Base-by-base conservation (phyloP, 2,888 invertebrate species). In the Eudasyphora cyanicolor region DNA sequence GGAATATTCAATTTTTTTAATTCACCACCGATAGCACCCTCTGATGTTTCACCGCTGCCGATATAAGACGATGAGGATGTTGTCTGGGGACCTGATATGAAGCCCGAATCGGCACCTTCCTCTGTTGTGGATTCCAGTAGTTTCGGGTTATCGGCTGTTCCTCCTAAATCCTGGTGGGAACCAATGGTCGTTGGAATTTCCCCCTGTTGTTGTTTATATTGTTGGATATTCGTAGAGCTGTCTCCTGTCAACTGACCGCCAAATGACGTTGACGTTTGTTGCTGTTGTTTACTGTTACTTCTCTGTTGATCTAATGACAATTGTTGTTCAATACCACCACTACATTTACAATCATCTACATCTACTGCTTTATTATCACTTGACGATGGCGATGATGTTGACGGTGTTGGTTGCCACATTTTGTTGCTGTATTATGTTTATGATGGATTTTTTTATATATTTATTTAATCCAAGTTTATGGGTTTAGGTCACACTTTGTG, bases 11-110 rank as follows among this genome's bases (percentile, higher is more conserved):
- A 64, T 73, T 80, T 79, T 62, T 84, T 75, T 19, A 57, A 60
- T 27, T 51, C 79, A 60, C 49, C 45, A 75, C 77, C 60, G 49
- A 54, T 54, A 51, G 12, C 67, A 24, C 57, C 35, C 73, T 17
- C 62, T 35, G 85, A n/a, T n/a, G n/a, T 81, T 19, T 87, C 87
- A 29, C 76, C 62, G 19, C 78, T 74, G 19, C 76, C 64, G 17
- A 74, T 79, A 73, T 71, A 32, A 12, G 54, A 35, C 29, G 60
- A 51, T 38, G n/a, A n/a, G n/a, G 79, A 76, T 32, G 69, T 73
- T 75, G 92, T 88, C 87, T 92, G 92, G 79, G 92, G 92, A 60
- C 93, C 93, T 5, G 93, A 93, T 82, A 93, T 89, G 85, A 93
- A 93, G 76, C 93, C 93, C 78, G 93, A 93, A 90, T 93, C 93